Conservation (phyloP, 2,113 vertebrate species). For the Narcine bancroftii region DNA sequence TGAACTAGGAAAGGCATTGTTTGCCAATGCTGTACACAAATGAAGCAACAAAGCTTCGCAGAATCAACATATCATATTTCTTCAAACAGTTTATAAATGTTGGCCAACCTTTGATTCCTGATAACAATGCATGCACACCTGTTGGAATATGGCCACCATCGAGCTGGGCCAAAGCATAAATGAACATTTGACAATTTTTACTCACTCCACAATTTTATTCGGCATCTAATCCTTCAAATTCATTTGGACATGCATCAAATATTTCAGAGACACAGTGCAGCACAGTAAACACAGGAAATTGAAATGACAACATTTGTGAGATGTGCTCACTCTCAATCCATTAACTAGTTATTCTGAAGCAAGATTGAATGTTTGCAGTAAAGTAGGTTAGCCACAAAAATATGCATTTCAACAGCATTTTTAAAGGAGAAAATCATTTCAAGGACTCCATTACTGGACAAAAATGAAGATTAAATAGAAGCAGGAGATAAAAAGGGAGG, state of each 20-base stretch:
- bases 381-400: background rate
- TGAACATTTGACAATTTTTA: background rate
- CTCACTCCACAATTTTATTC: background rate
- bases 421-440: background rate
- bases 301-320: conserved; percentile 12
- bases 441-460: background rate
- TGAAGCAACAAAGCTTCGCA: background rate
- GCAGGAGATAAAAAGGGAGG: background rate
- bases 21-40: background rate
- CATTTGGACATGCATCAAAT: background rate
- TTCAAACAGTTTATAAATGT: background rate
- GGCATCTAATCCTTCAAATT: background rate
- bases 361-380: background rate
- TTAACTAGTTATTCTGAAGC: background rate
- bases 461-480: background rate
- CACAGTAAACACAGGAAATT: background rate
- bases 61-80: background rate
- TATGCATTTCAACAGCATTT: background rate
- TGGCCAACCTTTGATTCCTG: background rate
- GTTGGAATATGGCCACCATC: background rate
- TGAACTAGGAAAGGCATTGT: background rate
- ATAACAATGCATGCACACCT: background rate
- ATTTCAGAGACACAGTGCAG: background rate
- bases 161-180: background rate
- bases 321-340: background rate